phyloP scores from a whole-genome alignment of 2,888 invertebrate species.

The Pachydiplax longipennis region DNA sequence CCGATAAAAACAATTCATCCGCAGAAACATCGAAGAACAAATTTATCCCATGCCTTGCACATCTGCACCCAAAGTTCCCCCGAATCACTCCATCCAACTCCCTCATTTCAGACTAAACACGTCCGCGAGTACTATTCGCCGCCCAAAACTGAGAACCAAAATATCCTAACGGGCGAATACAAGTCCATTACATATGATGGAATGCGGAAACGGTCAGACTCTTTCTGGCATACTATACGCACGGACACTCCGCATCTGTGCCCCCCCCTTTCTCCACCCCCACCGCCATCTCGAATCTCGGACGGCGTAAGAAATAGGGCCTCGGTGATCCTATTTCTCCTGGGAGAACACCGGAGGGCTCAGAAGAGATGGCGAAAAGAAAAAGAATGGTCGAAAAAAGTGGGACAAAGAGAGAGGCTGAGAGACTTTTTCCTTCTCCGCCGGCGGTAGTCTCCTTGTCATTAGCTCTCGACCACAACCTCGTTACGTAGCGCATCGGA shows the following conservation, averaged over 20 bases:
- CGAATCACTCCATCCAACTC: too few relatives aligned
- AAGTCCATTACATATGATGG: not conserved
- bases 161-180: not conserved
- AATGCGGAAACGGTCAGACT: not conserved
- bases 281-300: not conserved
- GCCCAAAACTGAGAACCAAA: not conserved
- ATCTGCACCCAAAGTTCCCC: too few relatives aligned
- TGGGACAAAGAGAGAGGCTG: slow-evolving; percentile 11
- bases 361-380: not conserved
- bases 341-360: not conserved
- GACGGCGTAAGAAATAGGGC: not conserved
- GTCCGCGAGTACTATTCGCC: not conserved
- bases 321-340: not conserved
- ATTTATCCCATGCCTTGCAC: too few relatives aligned
- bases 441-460: not conserved
- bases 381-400: slow-evolving; percentile 15
- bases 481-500: not conserved
- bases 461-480: not conserved
- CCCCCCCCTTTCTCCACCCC: not conserved
- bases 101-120: not conserved
- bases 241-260: not conserved
- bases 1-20: too few relatives aligned
- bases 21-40: too few relatives aligned
- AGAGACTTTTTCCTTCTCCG: not conserved
- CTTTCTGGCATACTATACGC: not conserved